These are phyloP conservation scores for Lethenteron reissneri DNA, from an alignment of 2,113 vertebrate genomes.

Conservation along the genomic window DNA sequence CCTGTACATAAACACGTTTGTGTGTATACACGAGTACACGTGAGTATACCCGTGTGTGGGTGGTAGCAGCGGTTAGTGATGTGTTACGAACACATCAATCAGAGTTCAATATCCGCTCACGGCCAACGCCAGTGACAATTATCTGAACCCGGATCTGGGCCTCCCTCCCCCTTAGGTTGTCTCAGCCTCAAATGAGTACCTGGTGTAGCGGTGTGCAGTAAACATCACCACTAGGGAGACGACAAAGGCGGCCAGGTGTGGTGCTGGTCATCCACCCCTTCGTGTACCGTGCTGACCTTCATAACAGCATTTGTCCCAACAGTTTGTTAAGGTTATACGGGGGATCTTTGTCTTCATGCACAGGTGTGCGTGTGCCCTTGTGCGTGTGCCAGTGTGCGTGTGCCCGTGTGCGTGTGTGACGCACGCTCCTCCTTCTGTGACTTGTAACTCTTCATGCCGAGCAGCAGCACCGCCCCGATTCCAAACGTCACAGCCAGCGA, in stretches of 20 bases:
- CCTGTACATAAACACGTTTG: no score
- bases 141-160: no score
- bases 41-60: no score
- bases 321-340: background rate
- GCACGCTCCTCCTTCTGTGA: conserved; percentile 49
- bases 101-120: background rate
- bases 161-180: no score
- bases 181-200: no score
- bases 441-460: conserved; percentile 56
- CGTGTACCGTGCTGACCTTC: background rate
- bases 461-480: conserved; percentile 47
- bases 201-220: no score
- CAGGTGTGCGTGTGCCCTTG: background rate
- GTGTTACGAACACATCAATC: background rate
- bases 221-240: no score
- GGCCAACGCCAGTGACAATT: no score
- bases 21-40: no score
- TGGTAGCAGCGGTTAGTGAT: no score
- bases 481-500: conserved; percentile 52
- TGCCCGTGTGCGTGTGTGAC: conserved; percentile 14
- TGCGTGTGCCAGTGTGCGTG: no score
- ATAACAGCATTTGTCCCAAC: background rate
- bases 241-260: no score
- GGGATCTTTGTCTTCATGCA: background rate
- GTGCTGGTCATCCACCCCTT: background rate